Percentiles rank a stretch among this genome's conserved stretches.
Evolutionary conservation across 2,113 vertebrate species (phyloP).

Genomic region (Triplophysa dalaica): DNA sequence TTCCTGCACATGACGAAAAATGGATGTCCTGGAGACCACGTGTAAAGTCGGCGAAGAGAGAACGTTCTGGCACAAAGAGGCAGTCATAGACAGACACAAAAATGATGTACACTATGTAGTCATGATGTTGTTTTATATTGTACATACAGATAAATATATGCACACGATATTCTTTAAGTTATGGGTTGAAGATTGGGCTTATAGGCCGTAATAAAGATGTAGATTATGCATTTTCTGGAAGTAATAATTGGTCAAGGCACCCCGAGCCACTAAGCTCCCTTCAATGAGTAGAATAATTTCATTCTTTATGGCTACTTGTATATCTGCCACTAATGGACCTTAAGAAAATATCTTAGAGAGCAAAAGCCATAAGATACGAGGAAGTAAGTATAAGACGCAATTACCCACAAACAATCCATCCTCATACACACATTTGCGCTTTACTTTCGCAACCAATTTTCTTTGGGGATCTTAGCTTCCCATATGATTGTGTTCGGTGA

Average conservation of each 20-base stretch:
- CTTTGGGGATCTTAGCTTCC: conserved; percentile 13
- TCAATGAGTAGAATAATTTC: conserved; percentile 32
- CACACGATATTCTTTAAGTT: conserved; percentile 75
- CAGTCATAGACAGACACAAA: conserved; percentile 59
- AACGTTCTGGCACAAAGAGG: conserved; percentile 57
- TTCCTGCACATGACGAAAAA: conserved; percentile 63
- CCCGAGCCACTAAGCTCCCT: conserved; percentile 35
- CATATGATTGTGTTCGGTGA: conserved; percentile 8
- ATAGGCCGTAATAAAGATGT: conserved; percentile 36
- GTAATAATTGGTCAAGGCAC: conserved; percentile 33
- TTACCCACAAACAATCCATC: not conserved
- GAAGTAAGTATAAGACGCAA: not conserved
- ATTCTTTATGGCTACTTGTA: conserved; percentile 33
- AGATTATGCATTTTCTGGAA: conserved; percentile 61
- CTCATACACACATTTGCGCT: not conserved
- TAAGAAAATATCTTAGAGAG: conserved; percentile 21
- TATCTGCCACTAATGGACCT: conserved; percentile 34
- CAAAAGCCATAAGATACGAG: conserved; percentile 15
- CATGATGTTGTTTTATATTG: conserved; percentile 77
- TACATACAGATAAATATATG: conserved; percentile 76
- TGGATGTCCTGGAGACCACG: conserved; percentile 55
- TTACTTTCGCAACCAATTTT: not conserved
- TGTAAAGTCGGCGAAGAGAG: conserved; percentile 50
- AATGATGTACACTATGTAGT: conserved; percentile 74
- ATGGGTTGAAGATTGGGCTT: conserved; percentile 51